Conservation (phyloP, 2,888 invertebrate genomes). For the Saturnia japonica region DNA sequence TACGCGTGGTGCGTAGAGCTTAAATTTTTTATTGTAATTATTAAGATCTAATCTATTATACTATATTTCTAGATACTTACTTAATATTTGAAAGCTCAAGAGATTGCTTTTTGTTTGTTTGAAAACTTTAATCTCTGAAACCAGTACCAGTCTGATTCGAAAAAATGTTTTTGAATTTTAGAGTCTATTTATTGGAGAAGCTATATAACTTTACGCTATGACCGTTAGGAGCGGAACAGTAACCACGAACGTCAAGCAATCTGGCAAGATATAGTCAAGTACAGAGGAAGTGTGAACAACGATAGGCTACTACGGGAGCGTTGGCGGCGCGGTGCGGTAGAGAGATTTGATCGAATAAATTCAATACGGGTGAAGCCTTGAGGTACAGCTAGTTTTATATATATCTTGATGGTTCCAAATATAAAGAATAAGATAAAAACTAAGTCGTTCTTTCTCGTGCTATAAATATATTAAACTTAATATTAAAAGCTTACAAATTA, state of each 20-base stretch:
- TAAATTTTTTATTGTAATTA: not conserved
- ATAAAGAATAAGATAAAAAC: not conserved
- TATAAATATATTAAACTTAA: not conserved
- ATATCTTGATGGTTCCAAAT: not conserved
- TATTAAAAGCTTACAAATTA: too few species aligned
- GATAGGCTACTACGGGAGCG: not conserved
- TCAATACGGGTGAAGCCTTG: not conserved
- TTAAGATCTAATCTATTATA: not conserved
- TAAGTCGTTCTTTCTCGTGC: not conserved
- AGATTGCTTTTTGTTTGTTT: too few species aligned
- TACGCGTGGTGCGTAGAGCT: not conserved
- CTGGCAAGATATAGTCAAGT: not conserved
- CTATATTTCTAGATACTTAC: too few species aligned
- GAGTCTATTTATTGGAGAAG: not conserved
- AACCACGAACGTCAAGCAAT: not conserved
- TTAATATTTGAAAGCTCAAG: too few species aligned
- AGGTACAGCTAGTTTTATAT: not conserved
- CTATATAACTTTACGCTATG: not conserved
- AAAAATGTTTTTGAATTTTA: not conserved
- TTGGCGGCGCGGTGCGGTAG: not conserved
- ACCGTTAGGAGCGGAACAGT: not conserved
- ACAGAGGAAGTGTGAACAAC: not conserved
- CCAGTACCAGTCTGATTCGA: not conserved
- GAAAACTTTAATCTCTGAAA: too few species aligned
- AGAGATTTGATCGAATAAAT: not conserved